Base-by-base conservation (phyloP, 2,113 vertebrate species). In the Empidonax traillii region DNA sequence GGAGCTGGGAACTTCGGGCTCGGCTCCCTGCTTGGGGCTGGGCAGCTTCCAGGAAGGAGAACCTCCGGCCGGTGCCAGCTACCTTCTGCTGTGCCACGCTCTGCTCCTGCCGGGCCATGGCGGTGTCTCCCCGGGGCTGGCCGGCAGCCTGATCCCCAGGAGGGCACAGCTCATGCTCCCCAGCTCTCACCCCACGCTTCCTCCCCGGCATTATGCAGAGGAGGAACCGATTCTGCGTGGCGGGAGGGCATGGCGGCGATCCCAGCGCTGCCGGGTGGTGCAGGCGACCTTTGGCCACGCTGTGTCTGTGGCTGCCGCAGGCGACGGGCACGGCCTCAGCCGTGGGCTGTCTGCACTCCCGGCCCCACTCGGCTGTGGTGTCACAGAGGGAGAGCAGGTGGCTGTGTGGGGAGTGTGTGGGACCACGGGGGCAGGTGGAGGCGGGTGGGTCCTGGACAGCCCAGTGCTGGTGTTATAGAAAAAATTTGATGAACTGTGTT, bases 351-450 rank as follows among this genome's bases (percentile, higher is more conserved):
- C 80, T 13, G 15, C 8, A 13, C 8, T 30, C 22, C 23, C 0
- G 6, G 51, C 10, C 28, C 14, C 10, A 1, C 35, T 77, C 6
- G 9, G 10, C 59, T 6, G 16, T 2, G 1, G 17, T 1, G 4
- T 25, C 77, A 33, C 35, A 1, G 23, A 14, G 51, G 28, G 55
- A 46, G 58, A 14, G 22, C 15, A 1, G 22, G 28, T 3, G 2
- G 5, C 46, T 1, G 6, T 13, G 52, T 1, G 3, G 17, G 23
- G 49, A 56, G 20, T 0, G 2, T 11, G n/a, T 1, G 8, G 68
- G 44, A 59, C 22, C 0, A 1, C 3, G 1, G 22, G 5, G 23
- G 52, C 0, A 0, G 25, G 27, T 0, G 0, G 24, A 59, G 35
- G 63, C 6, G 10, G 4, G 3, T 49, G 28, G 7, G 9, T 51